These are phyloP conservation scores for Stenopsyche tienmushanensis DNA, from an alignment of 1,140 invertebrate genomes.

Conservation along the genomic window DNA sequence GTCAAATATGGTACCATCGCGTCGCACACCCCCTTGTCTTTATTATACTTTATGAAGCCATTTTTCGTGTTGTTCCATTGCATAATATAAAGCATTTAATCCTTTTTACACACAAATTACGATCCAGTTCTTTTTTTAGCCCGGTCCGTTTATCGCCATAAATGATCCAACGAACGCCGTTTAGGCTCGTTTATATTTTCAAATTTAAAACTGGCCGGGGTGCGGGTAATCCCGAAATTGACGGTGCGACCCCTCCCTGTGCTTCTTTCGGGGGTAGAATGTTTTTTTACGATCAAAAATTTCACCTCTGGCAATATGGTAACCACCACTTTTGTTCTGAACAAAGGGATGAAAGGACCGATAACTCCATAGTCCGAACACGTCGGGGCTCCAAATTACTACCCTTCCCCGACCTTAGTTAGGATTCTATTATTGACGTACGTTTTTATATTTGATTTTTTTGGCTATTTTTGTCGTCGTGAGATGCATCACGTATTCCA, in stretches of 20 bases:
- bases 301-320: constrained; percentile 12
- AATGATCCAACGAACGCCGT: background rate
- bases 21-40: too few relatives aligned
- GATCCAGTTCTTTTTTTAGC: background rate
- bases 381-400: background rate
- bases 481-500: too few relatives aligned
- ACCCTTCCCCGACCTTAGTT: constrained; percentile 1
- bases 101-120: background rate
- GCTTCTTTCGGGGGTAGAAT: background rate
- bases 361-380: constrained; percentile 3
- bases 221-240: background rate
- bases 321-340: background rate
- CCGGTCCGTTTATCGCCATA: background rate
- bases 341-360: background rate
- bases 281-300: constrained; percentile 8
- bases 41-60: too few relatives aligned
- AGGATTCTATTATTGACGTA: background rate
- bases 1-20: too few relatives aligned
- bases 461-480: background rate
- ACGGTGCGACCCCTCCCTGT: background rate
- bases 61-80: background rate
- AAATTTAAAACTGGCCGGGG: constrained; percentile 3
- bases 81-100: background rate
- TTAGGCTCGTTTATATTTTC: constrained; percentile 4
- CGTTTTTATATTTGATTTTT: constrained; percentile 5